Percentiles rank a stretch among this genome's conserved stretches.
Evolutionary conservation across 1,140 invertebrate species (phyloP).

Genomic region (Portunus trituberculatus): DNA sequence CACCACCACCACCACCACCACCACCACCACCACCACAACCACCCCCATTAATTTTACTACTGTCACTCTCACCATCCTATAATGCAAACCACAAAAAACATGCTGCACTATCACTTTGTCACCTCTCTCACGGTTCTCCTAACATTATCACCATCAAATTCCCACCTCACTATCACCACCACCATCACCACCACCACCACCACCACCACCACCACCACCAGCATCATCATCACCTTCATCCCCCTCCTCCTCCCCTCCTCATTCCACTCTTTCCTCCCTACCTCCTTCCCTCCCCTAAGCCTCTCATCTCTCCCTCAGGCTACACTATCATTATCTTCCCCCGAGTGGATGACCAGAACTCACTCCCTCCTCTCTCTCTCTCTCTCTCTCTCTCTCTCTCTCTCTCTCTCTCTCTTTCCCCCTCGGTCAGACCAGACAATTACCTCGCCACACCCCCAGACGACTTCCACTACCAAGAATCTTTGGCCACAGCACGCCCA

Average conservation of each 20-base stretch:
- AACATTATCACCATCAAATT: too few relatives aligned
- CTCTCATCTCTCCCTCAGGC: neutral
- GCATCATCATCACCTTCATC: neutral
- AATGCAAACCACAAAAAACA: too few relatives aligned
- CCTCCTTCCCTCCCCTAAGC: too few relatives aligned
- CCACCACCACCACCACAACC: neutral
- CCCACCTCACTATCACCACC: too few relatives aligned
- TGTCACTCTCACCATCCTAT: too few relatives aligned
- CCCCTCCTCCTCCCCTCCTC: neutral
- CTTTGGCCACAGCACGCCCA: constrained; percentile 6
- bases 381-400: too few relatives aligned
- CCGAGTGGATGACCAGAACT: constrained; percentile 38
- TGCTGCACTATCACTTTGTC: too few relatives aligned
- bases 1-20: constrained; percentile 37
- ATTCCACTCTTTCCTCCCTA: too few relatives aligned
- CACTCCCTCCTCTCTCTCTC: too few relatives aligned
- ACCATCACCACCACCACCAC: too few relatives aligned
- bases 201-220: neutral
- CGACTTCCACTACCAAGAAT: neutral
- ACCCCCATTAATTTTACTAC: too few relatives aligned
- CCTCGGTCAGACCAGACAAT: constrained; percentile 48
- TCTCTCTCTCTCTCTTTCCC: neutral
- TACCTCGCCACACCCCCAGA: constrained; percentile 1
- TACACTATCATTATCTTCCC: constrained; percentile 11
- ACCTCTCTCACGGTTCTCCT: too few relatives aligned